A percentile compares a stretch with the other conserved stretches of the same genome.
phyloP scores from a whole-genome alignment of 1,140 invertebrate genomes.

The Ceratina japonica region DNA sequence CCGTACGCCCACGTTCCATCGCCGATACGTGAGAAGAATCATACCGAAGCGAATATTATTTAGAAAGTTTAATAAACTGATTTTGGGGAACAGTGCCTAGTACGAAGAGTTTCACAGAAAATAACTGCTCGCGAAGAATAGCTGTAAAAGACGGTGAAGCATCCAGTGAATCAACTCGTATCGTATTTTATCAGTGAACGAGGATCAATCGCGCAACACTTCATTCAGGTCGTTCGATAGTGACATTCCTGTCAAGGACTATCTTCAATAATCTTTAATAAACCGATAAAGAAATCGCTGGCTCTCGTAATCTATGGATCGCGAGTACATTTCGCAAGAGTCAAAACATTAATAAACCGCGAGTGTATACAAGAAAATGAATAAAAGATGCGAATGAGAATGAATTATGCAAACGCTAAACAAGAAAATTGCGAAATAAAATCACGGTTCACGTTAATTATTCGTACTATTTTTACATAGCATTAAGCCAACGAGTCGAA shows the following conservation, averaged over 20 bases:
- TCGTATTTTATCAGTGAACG: not conserved
- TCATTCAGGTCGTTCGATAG: conserved; percentile 16
- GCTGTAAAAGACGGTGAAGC: not conserved
- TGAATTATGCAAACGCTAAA: not conserved
- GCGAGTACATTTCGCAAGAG: no score
- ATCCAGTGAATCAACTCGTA: no score
- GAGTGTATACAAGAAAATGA: no score
- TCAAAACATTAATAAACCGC: no score
- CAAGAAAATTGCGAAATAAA: not conserved
- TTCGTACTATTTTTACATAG: not conserved
- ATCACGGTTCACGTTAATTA: conserved; percentile 5
- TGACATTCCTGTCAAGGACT: not conserved
- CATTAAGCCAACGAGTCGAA: not conserved
- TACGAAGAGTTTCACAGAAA: no score
- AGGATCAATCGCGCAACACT: conserved; percentile 12
- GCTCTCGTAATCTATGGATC: no score
- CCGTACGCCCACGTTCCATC: not conserved
- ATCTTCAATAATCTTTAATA: conserved; percentile 2
- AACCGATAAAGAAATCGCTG: conserved; percentile 26
- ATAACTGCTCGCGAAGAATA: no score
- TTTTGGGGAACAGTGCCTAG: not conserved
- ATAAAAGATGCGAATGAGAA: not conserved
- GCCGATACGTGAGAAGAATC: no score
- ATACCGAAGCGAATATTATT: not conserved
- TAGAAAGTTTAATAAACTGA: not conserved